phyloP scores from a whole-genome alignment of 2,113 vertebrate species.

The Platichthys stellatus region DNA sequence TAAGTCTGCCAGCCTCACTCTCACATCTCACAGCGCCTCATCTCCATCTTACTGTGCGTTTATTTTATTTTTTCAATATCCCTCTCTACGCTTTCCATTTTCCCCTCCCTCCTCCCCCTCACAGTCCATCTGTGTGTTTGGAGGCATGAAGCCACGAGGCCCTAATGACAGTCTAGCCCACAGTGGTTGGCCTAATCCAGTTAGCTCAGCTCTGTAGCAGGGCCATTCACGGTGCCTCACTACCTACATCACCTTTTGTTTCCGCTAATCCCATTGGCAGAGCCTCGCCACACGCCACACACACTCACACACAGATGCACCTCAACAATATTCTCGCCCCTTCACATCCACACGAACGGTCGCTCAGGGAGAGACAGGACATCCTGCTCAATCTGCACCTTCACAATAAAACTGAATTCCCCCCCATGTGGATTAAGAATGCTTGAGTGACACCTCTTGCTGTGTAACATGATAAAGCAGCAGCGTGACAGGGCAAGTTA shows the following conservation, averaged over 20 bases:
- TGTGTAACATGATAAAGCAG: slow-evolving; percentile 40
- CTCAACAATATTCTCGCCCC: background rate
- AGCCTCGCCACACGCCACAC: slow-evolving; percentile 20
- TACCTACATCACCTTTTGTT: slow-evolving; percentile 58
- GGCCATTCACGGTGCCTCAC: slow-evolving; percentile 37
- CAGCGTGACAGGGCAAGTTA: background rate
- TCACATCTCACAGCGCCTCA: slow-evolving; percentile 3
- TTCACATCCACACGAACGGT: slow-evolving; percentile 25
- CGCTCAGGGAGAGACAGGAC: slow-evolving; percentile 25
- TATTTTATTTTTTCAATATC: slow-evolving; percentile 5
- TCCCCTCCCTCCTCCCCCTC: background rate
- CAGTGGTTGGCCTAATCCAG: slow-evolving; percentile 65
- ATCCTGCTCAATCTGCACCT: slow-evolving; percentile 27
- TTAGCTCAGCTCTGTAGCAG: slow-evolving; percentile 40
- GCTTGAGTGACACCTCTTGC: slow-evolving; percentile 21
- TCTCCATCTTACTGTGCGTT: slow-evolving; percentile 7
- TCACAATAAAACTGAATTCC: background rate
- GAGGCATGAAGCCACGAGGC: slow-evolving; percentile 48
- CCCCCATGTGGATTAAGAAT: slow-evolving; percentile 31
- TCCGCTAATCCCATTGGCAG: slow-evolving; percentile 56
- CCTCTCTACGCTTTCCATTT: background rate
- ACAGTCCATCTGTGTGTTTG: slow-evolving; percentile 44
- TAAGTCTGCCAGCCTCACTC: slow-evolving; percentile 28
- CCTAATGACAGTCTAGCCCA: slow-evolving; percentile 45
- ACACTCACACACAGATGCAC: slow-evolving; percentile 12